Conservation (phyloP, 2,113 vertebrate species). For the Phrynosoma platyrhinos region DNA sequence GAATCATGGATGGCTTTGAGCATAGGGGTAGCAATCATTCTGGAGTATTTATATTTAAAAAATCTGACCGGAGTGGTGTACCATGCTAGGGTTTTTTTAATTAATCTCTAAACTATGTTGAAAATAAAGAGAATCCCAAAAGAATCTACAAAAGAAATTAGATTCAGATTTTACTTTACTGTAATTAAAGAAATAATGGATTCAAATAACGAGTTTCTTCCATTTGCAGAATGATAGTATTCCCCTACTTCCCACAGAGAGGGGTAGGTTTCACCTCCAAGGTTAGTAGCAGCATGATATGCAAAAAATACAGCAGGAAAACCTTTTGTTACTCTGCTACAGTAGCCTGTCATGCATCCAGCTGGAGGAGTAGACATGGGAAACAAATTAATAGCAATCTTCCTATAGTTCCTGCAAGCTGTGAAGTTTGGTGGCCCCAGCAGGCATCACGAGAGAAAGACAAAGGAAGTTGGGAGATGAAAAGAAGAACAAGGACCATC, state of each 20-base stretch:
- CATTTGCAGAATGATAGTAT: not conserved
- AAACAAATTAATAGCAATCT: too few relatives aligned
- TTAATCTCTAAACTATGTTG: not conserved
- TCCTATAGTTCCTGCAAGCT: too few relatives aligned
- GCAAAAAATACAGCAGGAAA: not conserved
- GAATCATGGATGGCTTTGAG: conserved; percentile 31
- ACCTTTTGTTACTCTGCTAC: not conserved
- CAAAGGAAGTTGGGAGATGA: too few relatives aligned
- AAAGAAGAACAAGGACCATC: too few relatives aligned
- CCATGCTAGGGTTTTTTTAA: too few relatives aligned
- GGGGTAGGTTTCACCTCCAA: too few relatives aligned
- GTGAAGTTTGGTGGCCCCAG: too few relatives aligned
- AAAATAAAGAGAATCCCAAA: not conserved
- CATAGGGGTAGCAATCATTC: not conserved
- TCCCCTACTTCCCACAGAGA: not conserved
- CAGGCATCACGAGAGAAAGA: too few relatives aligned
- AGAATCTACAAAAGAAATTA: not conserved
- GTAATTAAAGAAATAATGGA: not conserved
- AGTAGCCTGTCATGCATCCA: too few relatives aligned
- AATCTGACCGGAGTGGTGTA: not conserved
- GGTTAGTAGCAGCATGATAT: too few relatives aligned
- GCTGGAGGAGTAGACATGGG: too few relatives aligned
- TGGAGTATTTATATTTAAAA: conserved; percentile 20
- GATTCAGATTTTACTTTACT: not conserved
- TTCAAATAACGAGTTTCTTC: not conserved